Percentiles rank a stretch among this genome's conserved stretches.
These are phyloP conservation scores for Zaprionus camerounensis DNA, from an alignment of 1,140 invertebrate species.

Conservation along the genomic window DNA sequence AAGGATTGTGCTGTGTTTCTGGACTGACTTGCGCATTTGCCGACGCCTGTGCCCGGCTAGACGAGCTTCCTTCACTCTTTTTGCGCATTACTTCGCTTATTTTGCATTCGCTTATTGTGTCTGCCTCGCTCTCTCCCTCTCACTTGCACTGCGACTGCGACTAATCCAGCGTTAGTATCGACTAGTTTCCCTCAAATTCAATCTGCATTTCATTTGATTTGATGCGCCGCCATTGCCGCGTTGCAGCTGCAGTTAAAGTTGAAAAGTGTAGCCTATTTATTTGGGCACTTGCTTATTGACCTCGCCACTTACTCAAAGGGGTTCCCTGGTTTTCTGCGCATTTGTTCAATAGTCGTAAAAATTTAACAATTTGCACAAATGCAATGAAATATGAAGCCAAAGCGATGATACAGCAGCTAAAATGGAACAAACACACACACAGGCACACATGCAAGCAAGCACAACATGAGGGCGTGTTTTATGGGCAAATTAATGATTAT, in stretches of 20 bases:
- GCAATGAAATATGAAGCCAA: slow-evolving; percentile 61
- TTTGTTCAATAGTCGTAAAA: slow-evolving; percentile 14
- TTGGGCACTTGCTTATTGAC: slow-evolving; percentile 50
- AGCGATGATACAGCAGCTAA: slow-evolving; percentile 51
- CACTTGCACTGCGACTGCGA: not conserved
- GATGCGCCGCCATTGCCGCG: slow-evolving; percentile 28
- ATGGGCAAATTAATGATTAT: slow-evolving; percentile 81
- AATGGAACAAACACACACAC: slow-evolving; percentile 10
- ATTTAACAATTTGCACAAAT: slow-evolving; percentile 36
- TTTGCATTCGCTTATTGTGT: slow-evolving; percentile 40
- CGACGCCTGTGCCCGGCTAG: slow-evolving; percentile 18
- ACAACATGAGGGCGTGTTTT: slow-evolving; percentile 58
- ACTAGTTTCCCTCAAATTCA: slow-evolving; percentile 64
- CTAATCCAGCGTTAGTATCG: not conserved
- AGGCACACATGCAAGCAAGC: not conserved
- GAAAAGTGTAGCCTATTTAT: slow-evolving; percentile 45
- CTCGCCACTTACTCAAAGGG: slow-evolving; percentile 37
- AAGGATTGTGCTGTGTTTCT: slow-evolving; percentile 21
- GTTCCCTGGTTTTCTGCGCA: slow-evolving; percentile 29
- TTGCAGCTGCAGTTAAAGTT: slow-evolving; percentile 12
- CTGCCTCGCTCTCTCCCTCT: not conserved
- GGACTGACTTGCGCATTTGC: slow-evolving; percentile 1
- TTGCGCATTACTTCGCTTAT: slow-evolving; percentile 71
- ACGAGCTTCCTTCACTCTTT: slow-evolving; percentile 59
- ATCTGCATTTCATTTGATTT: slow-evolving; percentile 74